A percentile compares a stretch with the other conserved stretches of the same genome.
phyloP scores from a whole-genome alignment of 2,113 vertebrate species.

The Pantherophis guttatus region DNA sequence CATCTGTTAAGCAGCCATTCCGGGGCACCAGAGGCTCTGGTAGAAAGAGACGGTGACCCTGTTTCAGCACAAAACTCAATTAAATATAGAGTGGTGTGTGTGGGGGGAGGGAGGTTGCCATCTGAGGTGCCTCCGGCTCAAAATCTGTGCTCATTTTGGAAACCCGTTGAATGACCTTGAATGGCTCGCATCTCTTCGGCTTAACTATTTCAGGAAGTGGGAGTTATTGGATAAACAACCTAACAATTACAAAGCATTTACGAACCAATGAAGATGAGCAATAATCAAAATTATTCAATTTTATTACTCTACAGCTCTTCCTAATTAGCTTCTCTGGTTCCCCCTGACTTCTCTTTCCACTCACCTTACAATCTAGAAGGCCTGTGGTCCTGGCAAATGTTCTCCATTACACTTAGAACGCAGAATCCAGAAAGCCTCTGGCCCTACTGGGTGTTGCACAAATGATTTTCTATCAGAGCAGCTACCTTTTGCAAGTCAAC shows the following conservation, averaged over 20 bases:
- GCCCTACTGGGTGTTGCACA: not conserved
- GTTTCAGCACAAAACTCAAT: not conserved
- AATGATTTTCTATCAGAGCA: not conserved
- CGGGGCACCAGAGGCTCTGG: not conserved
- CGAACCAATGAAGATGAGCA: not conserved
- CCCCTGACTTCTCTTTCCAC: not conserved
- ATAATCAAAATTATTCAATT: not conserved
- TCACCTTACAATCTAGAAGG: not conserved
- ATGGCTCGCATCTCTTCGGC: not conserved
- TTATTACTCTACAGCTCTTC: not conserved
- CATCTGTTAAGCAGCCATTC: not conserved
- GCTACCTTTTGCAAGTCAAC: not conserved
- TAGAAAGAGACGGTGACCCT: not conserved
- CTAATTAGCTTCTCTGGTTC: not conserved
- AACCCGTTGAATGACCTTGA: constrained; percentile 8
- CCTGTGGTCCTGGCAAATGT: not conserved
- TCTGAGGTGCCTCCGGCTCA: not conserved
- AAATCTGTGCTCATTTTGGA: not conserved
- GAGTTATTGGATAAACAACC: constrained; percentile 1
- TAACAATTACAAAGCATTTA: not conserved
- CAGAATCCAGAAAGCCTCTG: not conserved
- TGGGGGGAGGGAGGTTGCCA: not conserved
- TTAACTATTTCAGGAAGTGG: not conserved
- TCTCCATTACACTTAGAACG: not conserved
- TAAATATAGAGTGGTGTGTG: not conserved